phyloP scores from a whole-genome alignment of 2,888 invertebrate species.

The Seira musarum region DNA sequence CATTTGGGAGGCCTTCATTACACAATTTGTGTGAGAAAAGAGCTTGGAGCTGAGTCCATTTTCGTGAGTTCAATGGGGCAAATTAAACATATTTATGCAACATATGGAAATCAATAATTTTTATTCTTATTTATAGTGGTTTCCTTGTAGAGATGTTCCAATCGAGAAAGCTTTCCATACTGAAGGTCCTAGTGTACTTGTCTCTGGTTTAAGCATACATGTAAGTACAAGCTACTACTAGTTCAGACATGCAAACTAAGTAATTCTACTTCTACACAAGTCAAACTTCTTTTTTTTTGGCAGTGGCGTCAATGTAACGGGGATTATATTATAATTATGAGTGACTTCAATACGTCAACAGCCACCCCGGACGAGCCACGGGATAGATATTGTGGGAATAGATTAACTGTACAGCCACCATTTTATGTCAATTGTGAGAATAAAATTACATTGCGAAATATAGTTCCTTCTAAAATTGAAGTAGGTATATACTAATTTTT shows the following conservation, averaged over 20 bases:
- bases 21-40: conserved; percentile 46
- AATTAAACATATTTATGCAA: no score
- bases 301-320: conserved; percentile 30
- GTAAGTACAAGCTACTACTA: no score
- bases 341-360: conserved; percentile 33
- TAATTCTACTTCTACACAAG: no score
- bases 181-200: conserved; percentile 30
- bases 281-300: conserved; percentile 11
- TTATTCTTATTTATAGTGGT: conserved; percentile 43
- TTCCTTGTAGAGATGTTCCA: conserved; percentile 52
- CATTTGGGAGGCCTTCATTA: conserved; percentile 55
- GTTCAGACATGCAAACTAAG: no score
- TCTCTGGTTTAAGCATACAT: not conserved
- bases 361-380: conserved; percentile 13
- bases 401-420: conserved; percentile 34
- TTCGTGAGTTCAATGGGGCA: conserved; percentile 48
- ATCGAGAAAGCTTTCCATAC: conserved; percentile 43
- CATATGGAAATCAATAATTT: no score
- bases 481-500: no score
- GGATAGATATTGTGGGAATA: conserved; percentile 54
- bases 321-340: conserved; percentile 55
- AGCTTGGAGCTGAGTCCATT: conserved; percentile 46
- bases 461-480: no score
- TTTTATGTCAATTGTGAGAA: conserved; percentile 42
- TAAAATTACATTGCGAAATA: no score